Evolutionary conservation across 2,797 vertebrate genomes (phyloP), one percentile per base, ranked within the genome.

Genomic region (Myiotriccus ornatus): DNA sequence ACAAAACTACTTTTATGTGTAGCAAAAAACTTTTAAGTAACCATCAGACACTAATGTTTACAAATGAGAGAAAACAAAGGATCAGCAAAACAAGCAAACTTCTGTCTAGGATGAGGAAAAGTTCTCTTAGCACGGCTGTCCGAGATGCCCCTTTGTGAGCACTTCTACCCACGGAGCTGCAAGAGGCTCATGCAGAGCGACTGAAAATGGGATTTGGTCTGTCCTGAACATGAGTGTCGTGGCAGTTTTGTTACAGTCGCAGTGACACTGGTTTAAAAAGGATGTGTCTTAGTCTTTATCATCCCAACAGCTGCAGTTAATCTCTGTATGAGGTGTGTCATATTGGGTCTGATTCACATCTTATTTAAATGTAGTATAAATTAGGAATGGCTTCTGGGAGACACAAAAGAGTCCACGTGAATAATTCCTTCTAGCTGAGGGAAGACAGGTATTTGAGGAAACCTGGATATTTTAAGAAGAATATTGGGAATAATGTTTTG

Each of bases 181-280:
- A 32, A 25, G 16, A 32, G 21, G 11, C 19, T 94, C 0, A 0
- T 1, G 20, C 43, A 65, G 43, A 76, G 28, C 8, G 21, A 7
- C 46, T 35, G 39, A 16, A 67, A 75, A 60, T 9, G 43, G 13
- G 24, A 4, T 21, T 90, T 32, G 4, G 47, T 35, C 24, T 85
- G 28, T 46, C 12, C 19, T 91, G 41, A 63, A 17, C 14, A 12
- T 3, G 18, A 25, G 20, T 14, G 4, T 62, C 13, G 24, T 14
- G 57, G 17, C 30, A 30, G 46, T 18, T 71, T 52, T 27, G 1
- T 57, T 76, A 6, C 24, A 19, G 14, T 46, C 30, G 9, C 44
- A 64, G 24, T 93, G 62, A 57, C 2, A 1, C 12, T 41, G 23
- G 4, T 87, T 37, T 77, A 4, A 92, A 79, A 24, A 13, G 25